phyloP scores from a whole-genome alignment of 2,888 invertebrate species.

The Mesorhabditis spiculigera region DNA sequence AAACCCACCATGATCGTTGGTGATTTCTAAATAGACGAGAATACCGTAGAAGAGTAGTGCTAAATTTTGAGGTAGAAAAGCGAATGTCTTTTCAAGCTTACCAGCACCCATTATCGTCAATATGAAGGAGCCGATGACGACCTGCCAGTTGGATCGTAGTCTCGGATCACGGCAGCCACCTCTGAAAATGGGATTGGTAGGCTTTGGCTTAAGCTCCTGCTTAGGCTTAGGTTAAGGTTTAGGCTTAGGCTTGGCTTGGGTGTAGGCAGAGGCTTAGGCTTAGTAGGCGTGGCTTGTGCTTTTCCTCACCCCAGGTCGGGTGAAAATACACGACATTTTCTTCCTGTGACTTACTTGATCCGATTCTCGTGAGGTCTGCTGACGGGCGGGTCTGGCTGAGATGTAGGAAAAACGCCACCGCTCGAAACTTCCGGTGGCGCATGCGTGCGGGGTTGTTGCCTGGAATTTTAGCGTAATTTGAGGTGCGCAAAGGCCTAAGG shows the following conservation, averaged over 20 bases:
- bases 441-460: conserved; percentile 18
- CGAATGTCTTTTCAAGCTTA: conserved; percentile 8
- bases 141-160: conserved; percentile 44
- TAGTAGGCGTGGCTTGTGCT: too few species aligned
- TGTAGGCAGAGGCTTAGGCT: too few species aligned
- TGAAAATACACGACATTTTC: too few species aligned
- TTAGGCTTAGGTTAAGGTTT: too few species aligned
- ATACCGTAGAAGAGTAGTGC: not conserved
- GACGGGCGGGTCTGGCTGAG: conserved; percentile 5
- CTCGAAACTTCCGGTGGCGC: conserved; percentile 21
- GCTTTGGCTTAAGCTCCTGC: not conserved
- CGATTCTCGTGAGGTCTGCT: not conserved
- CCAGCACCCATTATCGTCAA: conserved; percentile 44
- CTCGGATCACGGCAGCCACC: conserved; percentile 40
- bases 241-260: too few species aligned
- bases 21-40: not conserved
- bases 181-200: conserved; percentile 23
- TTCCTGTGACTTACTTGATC: not conserved
- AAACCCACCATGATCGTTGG: not conserved
- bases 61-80: not conserved
- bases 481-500: not conserved
- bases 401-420: conserved; percentile 16
- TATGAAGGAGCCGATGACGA: conserved; percentile 46
- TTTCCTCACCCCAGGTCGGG: too few species aligned
- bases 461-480: conserved; percentile 9